Conservation (phyloP, 2,888 invertebrate species). For the Rambutsinella grinnellia region DNA sequence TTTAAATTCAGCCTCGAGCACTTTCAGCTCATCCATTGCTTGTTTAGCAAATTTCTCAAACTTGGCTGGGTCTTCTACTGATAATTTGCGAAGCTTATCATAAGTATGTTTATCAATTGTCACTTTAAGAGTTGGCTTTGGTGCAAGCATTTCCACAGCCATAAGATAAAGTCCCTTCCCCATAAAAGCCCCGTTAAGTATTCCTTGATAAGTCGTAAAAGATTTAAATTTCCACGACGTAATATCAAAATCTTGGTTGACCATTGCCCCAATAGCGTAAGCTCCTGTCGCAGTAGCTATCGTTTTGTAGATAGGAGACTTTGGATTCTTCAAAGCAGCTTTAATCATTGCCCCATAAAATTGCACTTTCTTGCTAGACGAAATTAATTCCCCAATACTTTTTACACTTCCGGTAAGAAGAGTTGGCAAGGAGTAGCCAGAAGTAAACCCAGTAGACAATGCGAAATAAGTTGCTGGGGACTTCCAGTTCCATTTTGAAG, state of each 20-base stretch:
- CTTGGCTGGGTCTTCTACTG: not conserved
- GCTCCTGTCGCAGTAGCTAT: not conserved
- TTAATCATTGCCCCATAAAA: not conserved
- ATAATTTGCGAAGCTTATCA: not conserved
- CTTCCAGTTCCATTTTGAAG: conserved; percentile 12
- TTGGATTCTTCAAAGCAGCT: conserved; percentile 4
- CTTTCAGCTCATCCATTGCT: not conserved
- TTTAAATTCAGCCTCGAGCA: not conserved
- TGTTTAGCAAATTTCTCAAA: not conserved
- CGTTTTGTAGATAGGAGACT: conserved; percentile 3
- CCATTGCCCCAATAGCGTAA: not conserved
- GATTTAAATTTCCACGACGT: conserved; percentile 4
- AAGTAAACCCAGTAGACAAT: conserved; percentile 3
- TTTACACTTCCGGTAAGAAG: not conserved
- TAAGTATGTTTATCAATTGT: not conserved
- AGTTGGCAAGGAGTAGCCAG: conserved; percentile 8
- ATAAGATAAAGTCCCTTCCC: not conserved
- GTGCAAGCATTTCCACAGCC: not conserved
- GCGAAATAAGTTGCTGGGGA: conserved; percentile 1
- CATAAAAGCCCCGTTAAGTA: not conserved
- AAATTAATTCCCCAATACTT: not conserved
- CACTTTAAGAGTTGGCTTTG: not conserved
- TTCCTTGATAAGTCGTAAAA: conserved; percentile 3
- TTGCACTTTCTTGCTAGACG: not conserved
- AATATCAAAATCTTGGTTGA: conserved; percentile 2